Evolutionary conservation across 1,140 invertebrate genomes (phyloP), one percentile per base, ranked within the genome.

Genomic region (Halictus rubicundus): DNA sequence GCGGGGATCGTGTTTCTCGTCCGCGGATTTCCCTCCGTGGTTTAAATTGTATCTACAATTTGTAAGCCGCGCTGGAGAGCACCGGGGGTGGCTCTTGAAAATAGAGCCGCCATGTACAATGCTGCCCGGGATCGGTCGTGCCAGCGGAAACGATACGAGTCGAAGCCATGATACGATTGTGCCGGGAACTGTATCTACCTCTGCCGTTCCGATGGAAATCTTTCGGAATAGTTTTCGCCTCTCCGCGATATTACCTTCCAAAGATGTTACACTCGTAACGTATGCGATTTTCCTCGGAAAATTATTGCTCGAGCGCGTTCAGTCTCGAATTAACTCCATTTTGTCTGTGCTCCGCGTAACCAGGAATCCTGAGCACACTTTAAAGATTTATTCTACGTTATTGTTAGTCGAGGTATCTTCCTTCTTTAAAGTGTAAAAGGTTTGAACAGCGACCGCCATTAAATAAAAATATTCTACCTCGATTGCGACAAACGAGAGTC

Each of bases 11-110:
- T 21, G 59, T 60, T 21, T 25, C 1, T 54, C 32, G 49, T 59
- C 49, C 16, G 57, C 57, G 2, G 37, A 42, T 16, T 52, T n/a
- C 25, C 14, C 49, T 60, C 7, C 7, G 10, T 25, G 75, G 75
- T 23, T 78, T 54, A 71, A 78, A 78, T 77, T 63, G 42, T 61
- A 70, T 64, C 27, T 25, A 72, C 59, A 42, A 52, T 77, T 39
- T 23, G 42, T 59, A 61, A 63, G n/a, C 57, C 49, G 25, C 39
- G 8, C 52, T 64, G 23, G 32, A 42, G 69, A 72, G 25, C 60
- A 37, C 42, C 2, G 32, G 68, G 21, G 46, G 37, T 23, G 68
- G 46, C 46, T 54, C 76, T 72, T 37, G 42, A 64, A 27, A 57
- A 14, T 27, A 21, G 23, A 27, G 21, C 37, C 19, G 21, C 10